These are phyloP conservation scores for Chymomyza costata DNA, from an alignment of 1,140 invertebrate genomes.

Conservation along the genomic window DNA sequence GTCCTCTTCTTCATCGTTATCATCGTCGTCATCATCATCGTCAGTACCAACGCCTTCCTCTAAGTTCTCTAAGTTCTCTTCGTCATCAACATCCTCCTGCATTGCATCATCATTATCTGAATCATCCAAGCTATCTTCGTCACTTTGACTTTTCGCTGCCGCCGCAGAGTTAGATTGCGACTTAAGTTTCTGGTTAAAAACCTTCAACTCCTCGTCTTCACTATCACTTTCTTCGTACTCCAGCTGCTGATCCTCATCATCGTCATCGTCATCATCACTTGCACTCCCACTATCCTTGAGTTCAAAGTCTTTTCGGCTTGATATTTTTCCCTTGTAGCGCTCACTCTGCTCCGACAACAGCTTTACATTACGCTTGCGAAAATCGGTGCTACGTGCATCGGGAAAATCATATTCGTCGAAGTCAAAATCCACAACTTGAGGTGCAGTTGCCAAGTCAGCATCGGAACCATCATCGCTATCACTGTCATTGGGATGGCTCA, in stretches of 20 bases:
- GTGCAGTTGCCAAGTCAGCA: constrained; percentile 44
- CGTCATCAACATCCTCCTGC: constrained; percentile 41
- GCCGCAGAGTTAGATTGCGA: neutral
- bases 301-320: constrained; percentile 77
- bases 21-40: constrained; percentile 32
- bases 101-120: constrained; percentile 40
- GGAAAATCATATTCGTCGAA: constrained; percentile 78
- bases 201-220: constrained; percentile 32
- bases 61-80: too few relatives aligned
- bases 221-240: constrained; percentile 66
- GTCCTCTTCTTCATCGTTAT: constrained; percentile 40
- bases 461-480: constrained; percentile 47
- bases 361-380: constrained; percentile 81
- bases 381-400: constrained; percentile 77
- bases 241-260: constrained; percentile 27
- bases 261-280: constrained; percentile 38
- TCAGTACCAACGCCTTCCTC: too few relatives aligned
- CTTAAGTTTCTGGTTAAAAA: constrained; percentile 36
- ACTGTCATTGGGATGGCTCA: constrained; percentile 55
- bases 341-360: constrained; percentile 82
- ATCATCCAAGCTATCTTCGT: constrained; percentile 22
- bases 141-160: constrained; percentile 5
- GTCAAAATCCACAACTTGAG: constrained; percentile 73
- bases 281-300: constrained; percentile 45
- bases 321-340: constrained; percentile 84